phyloP scores from a whole-genome alignment of 2,888 invertebrate species.

The Hypercompe scribonia region DNA sequence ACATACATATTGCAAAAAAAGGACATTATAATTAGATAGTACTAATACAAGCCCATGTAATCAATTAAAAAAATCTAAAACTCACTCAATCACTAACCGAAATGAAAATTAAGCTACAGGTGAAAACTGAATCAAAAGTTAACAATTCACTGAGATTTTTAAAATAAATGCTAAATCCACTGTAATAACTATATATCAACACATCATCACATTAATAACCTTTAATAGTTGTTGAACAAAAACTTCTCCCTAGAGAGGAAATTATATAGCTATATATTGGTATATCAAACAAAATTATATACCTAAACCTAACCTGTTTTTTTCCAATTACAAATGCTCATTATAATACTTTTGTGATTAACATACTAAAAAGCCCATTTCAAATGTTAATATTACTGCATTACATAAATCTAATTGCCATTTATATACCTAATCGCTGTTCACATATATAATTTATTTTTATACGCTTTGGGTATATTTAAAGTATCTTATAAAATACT shows the following conservation, averaged over 20 bases:
- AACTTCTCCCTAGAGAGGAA: no score
- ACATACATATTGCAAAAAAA: no score
- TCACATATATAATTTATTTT: neutral
- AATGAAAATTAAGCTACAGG: neutral
- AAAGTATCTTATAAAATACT: neutral
- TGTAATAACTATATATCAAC: conserved; percentile 26
- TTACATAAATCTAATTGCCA: neutral
- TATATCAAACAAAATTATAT: conserved; percentile 20
- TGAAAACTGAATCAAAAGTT: neutral
- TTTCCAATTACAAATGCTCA: conserved; percentile 14
- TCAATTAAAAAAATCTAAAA: neutral
- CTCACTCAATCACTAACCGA: neutral
- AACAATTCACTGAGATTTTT: neutral
- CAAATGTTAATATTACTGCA: conserved; percentile 20
- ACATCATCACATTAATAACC: no score
- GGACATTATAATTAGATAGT: no score
- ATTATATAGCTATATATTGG: no score
- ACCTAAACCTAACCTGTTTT: neutral
- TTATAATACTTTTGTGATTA: conserved; percentile 21
- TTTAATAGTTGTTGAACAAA: no score
- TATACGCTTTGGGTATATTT: neutral
- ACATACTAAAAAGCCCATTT: conserved; percentile 16
- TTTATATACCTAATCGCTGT: neutral
- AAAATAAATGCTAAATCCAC: neutral
- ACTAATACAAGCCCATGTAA: neutral